These are phyloP conservation scores for Pholis gunnellus DNA, from an alignment of 2,113 vertebrate species.

Conservation along the genomic window DNA sequence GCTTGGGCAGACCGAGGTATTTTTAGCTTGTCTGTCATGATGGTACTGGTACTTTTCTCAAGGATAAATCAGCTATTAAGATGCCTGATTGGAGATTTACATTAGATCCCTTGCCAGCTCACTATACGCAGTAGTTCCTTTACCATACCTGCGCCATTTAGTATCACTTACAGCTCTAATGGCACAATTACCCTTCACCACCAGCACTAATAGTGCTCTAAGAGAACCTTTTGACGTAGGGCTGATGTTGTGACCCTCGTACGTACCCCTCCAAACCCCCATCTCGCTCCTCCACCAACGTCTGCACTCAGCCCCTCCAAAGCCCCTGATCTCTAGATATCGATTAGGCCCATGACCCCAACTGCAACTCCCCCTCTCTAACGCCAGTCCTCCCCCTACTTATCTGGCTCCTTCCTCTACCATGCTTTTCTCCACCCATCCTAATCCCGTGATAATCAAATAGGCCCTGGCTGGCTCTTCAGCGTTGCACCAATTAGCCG, in stretches of 20 bases:
- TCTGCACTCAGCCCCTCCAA: conserved; percentile 61
- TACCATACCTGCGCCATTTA: conserved; percentile 78
- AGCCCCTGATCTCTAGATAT: conserved; percentile 68
- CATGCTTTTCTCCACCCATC: conserved; percentile 56
- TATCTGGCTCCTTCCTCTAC: conserved; percentile 57
- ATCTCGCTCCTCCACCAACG: conserved; percentile 51
- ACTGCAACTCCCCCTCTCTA: conserved; percentile 61
- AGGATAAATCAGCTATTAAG: conserved; percentile 78
- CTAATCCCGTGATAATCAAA: conserved; percentile 79
- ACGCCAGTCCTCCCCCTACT: conserved; percentile 54
- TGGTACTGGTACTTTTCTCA: conserved; percentile 73
- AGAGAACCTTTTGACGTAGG: conserved; percentile 73
- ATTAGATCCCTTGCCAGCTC: conserved; percentile 70
- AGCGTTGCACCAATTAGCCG: conserved; percentile 86
- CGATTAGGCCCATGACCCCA: conserved; percentile 65
- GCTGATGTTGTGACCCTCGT: conserved; percentile 72
- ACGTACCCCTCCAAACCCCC: conserved; percentile 64
- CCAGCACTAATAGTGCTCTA: conserved; percentile 72
- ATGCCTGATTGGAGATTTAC: conserved; percentile 72
- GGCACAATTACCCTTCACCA: conserved; percentile 82
- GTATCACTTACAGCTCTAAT: conserved; percentile 80
- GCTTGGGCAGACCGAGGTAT: conserved; percentile 28
- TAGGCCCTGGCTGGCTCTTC: conserved; percentile 72
- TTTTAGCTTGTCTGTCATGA: conserved; percentile 51
- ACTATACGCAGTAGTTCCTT: conserved; percentile 65